These are phyloP conservation scores for Orthosia incerta DNA, from an alignment of 2,888 invertebrate species.

Conservation along the genomic window DNA sequence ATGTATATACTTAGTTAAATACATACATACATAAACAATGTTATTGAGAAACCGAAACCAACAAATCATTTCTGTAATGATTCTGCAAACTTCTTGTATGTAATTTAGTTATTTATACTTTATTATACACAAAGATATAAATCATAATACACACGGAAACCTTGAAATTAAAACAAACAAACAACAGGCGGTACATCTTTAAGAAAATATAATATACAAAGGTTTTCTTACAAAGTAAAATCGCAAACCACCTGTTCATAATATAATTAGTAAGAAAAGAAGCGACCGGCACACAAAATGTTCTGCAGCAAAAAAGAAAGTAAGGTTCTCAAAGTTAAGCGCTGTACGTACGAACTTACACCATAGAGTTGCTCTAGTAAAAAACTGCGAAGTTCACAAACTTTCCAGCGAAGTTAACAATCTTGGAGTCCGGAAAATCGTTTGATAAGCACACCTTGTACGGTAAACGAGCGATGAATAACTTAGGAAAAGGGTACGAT, in stretches of 20 bases:
- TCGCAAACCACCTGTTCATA: conserved; percentile 45
- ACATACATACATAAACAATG: too few relatives aligned
- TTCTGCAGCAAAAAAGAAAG: conserved; percentile 22
- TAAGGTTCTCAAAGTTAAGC: conserved; percentile 41
- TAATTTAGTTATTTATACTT: too few relatives aligned
- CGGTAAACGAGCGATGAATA: conserved; percentile 50
- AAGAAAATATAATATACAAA: background rate
- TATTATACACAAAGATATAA: too few relatives aligned
- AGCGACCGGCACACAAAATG: conserved; percentile 14
- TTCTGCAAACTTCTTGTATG: too few relatives aligned
- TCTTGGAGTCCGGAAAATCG: conserved; percentile 40
- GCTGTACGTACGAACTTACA: conserved; percentile 42
- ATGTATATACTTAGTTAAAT: too few relatives aligned
- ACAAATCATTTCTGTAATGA: too few relatives aligned
- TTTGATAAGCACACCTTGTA: conserved; percentile 44
- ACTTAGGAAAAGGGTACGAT: conserved; percentile 39
- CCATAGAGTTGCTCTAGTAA: conserved; percentile 40
- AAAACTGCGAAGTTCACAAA: conserved; percentile 47
- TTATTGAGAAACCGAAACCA: too few relatives aligned
- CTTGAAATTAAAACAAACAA: too few relatives aligned
- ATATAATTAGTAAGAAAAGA: conserved; percentile 32
- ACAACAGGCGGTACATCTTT: background rate
- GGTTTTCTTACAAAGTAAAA: background rate
- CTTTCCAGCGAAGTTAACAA: conserved; percentile 52
- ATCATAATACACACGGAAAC: too few relatives aligned